phyloP scores from a whole-genome alignment of 2,797 vertebrate species.

The Arctocebus calabarensis region DNA sequence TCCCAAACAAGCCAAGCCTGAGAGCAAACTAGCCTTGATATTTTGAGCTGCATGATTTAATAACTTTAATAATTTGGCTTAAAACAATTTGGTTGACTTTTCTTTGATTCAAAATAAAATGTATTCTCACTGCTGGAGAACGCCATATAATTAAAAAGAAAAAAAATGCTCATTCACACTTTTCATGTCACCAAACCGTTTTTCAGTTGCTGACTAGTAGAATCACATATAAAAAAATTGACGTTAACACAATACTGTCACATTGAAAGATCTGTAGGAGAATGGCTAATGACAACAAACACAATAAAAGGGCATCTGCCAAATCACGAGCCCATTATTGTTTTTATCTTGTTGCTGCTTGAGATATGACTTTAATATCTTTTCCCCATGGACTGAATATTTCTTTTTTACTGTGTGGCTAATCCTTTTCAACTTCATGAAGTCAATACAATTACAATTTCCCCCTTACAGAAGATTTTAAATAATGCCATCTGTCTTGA shows the following conservation, averaged over 20 bases:
- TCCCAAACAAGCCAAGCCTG: not conserved
- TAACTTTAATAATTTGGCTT: not conserved
- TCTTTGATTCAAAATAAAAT: constrained; percentile 12
- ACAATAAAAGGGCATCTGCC: not conserved
- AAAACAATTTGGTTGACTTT: not conserved
- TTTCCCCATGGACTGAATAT: not conserved
- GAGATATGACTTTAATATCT: constrained; percentile 67
- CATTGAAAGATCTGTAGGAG: not conserved
- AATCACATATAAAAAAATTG: not conserved
- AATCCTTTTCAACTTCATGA: constrained; percentile 6
- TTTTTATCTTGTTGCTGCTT: constrained; percentile 52
- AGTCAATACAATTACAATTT: not conserved
- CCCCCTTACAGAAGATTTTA: not conserved
- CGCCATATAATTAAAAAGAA: not conserved
- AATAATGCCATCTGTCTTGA: not conserved
- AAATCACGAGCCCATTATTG: not conserved
- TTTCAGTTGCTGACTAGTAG: not conserved
- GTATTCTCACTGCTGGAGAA: not conserved
- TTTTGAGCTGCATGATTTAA: not conserved
- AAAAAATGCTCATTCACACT: not conserved
- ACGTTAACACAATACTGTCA: not conserved
- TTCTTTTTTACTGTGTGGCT: not conserved
- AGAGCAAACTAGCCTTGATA: not conserved
- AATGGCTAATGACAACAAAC: not conserved
- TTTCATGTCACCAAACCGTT: not conserved